phyloP scores from a whole-genome alignment of 2,113 vertebrate genomes.

The Piaya cayana region DNA sequence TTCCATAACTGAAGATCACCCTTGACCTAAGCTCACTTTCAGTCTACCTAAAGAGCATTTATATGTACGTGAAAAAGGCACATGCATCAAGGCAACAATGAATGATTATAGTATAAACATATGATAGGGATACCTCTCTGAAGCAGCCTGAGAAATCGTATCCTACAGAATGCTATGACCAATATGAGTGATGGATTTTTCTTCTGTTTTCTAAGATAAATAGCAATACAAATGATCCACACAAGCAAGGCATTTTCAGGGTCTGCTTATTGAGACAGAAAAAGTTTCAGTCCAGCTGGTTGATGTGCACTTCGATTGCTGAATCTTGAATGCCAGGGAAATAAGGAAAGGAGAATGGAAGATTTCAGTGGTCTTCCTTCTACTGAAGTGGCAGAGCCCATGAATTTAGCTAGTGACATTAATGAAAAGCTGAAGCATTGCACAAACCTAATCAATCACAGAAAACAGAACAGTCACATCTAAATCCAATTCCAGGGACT shows the following conservation, averaged over 20 bases:
- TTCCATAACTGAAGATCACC: neutral
- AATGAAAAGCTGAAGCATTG: constrained; percentile 70
- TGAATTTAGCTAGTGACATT: constrained; percentile 56
- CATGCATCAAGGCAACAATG: neutral
- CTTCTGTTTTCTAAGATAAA: neutral
- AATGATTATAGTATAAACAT: neutral
- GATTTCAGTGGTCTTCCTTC: constrained; percentile 21
- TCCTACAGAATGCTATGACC: neutral
- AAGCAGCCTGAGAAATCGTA: neutral
- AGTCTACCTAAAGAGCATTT: neutral
- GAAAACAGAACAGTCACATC: constrained; percentile 25
- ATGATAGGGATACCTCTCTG: neutral
- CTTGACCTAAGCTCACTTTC: neutral
- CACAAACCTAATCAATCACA: constrained; percentile 41
- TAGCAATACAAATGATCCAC: neutral
- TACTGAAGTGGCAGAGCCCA: neutral
- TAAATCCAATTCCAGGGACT: constrained; percentile 15
- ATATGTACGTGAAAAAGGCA: neutral
- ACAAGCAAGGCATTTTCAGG: neutral
- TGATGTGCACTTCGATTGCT: constrained; percentile 41
- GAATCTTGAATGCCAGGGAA: constrained; percentile 44
- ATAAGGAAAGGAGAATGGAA: constrained; percentile 35
- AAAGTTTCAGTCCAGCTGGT: neutral
- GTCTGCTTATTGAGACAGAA: neutral
- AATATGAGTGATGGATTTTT: neutral